Evolutionary conservation across 2,888 invertebrate species (phyloP).

Genomic region (Willowsia nigromaculata): DNA sequence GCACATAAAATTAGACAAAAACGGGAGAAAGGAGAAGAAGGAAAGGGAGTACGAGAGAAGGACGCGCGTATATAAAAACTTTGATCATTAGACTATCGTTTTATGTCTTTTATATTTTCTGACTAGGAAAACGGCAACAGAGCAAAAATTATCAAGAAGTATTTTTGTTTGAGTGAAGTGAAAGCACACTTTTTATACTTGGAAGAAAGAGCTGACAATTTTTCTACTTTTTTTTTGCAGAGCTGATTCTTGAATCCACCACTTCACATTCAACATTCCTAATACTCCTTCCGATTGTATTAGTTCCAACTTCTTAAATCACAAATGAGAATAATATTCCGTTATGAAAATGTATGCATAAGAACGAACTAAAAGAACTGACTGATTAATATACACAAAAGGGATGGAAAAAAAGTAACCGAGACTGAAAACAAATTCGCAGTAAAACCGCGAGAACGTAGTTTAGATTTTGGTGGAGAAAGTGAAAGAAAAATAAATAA

Average conservation of each 20-base stretch:
- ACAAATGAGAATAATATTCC: background rate
- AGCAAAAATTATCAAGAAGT: background rate
- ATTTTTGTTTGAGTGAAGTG: background rate
- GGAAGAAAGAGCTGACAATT: background rate
- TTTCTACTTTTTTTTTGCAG: background rate
- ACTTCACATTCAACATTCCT: no score
- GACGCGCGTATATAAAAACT: conserved; percentile 46
- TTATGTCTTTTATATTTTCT: conserved; percentile 44
- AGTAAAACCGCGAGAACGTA: background rate
- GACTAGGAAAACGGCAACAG: conserved; percentile 3
- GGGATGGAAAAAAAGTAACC: no score
- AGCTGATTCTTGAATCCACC: background rate
- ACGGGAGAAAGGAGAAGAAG: background rate
- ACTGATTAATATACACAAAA: no score
- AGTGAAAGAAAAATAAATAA: background rate
- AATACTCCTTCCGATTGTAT: no score
- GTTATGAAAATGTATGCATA: background rate
- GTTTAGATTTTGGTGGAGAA: background rate
- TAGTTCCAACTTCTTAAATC: no score
- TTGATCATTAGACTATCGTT: conserved; percentile 63
- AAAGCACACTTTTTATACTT: background rate
- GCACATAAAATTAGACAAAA: conserved; percentile 50
- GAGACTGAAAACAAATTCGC: no score
- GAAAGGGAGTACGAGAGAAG: background rate
- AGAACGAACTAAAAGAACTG: background rate